Conservation (phyloP, 2,113 vertebrate species). For the Onychostruthus taczanowskii region DNA sequence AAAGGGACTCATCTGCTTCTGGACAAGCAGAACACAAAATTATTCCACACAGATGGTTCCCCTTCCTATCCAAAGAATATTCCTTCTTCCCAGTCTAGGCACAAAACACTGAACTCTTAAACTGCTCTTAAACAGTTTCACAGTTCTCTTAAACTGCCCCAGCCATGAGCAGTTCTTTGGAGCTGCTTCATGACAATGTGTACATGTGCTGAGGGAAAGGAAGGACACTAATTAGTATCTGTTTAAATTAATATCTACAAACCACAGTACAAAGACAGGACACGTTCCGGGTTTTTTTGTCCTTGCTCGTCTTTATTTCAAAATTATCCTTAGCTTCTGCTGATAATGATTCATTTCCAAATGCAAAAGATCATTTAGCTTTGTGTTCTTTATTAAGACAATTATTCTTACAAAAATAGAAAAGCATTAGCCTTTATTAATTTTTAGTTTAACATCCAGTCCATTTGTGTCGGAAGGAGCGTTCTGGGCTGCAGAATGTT, state of each 20-base stretch:
- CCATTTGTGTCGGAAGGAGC: not conserved
- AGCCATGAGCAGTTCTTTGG: not conserved
- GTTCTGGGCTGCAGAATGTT: not conserved
- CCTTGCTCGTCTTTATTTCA: not conserved
- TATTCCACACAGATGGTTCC: not conserved
- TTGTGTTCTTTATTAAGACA: conserved; percentile 29
- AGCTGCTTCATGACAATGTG: not conserved
- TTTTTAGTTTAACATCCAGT: not conserved
- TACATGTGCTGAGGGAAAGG: not conserved
- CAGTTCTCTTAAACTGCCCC: not conserved
- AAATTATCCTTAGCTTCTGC: not conserved
- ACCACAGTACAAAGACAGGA: not conserved
- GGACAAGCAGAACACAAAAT: not conserved
- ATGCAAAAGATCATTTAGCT: not conserved
- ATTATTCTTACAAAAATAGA: conserved; percentile 28
- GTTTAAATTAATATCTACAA: not conserved
- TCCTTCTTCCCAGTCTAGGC: not conserved
- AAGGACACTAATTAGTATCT: not conserved
- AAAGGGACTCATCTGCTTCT: not conserved
- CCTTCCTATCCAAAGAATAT: not conserved
- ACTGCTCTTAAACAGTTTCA: too few species aligned
- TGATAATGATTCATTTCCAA: not conserved
- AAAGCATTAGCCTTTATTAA: not conserved
- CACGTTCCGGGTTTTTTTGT: not conserved
- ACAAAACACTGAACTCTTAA: not conserved